Base-by-base conservation (phyloP, 1,140 invertebrate species). In the Sipha flava region DNA sequence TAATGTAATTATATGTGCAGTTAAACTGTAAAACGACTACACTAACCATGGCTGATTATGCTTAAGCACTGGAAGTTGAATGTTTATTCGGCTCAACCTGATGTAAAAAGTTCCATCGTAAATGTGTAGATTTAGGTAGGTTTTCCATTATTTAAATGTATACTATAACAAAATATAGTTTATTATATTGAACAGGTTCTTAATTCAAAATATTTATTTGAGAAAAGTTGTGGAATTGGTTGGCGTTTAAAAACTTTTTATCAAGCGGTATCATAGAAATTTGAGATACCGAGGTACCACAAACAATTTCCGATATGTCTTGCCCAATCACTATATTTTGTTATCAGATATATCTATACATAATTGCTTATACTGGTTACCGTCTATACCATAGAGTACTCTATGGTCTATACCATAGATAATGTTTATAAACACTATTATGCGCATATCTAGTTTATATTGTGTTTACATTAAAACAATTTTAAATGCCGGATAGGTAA, bases 201-300 rank as follows among this genome's bases (percentile, higher is more conserved):
- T 34, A 34, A 18, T 47, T 45, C 23, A 2, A 26, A 47, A 70
- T 1, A 29, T 70, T 31, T 29, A 31, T 26, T 18, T 18, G 40
- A 43, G 21, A 23, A 66, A 66, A 66, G 10, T 23, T 66, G 5
- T 66, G 34, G 26, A 43, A 43, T 66, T 66, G 14, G 21, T 66
- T 66, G 10, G 64, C 37, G 21, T 66, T 66, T 66, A 43, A 66
- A 66, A 66, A 66, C n/a, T 23, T 43, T 66, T 66, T 66, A 66
- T 66, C 64, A 66, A 43, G 23, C 6, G 9, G 40, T 66, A 66
- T 66, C 64, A 40, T 21, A 23, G 12, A 66, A 31, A 16, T 31
- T 59, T n/a, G 34, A 34, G 18, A 64, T 4, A 64, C 29, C 59
- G 34, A 10, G 59, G 29, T 64, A 5, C 1, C 2, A 37, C 3